These are phyloP conservation scores for Chirona hameri DNA, from an alignment of 2,888 invertebrate genomes.

Conservation along the genomic window DNA sequence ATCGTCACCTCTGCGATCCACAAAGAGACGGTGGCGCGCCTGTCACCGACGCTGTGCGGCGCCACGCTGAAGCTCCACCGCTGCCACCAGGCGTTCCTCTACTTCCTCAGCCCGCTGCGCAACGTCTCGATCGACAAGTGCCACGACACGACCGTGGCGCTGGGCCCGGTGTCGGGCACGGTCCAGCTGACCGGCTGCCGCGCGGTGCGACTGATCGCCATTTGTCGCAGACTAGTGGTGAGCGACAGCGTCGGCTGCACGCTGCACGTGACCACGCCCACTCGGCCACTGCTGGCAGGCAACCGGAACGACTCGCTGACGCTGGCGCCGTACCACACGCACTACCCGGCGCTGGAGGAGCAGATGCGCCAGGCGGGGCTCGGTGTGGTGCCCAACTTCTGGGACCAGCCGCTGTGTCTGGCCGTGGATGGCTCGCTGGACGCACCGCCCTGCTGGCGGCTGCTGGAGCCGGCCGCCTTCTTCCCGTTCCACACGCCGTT, in stretches of 20 bases:
- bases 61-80: conserved; percentile 26
- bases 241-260: conserved; percentile 47
- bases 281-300: conserved; percentile 47
- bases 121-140: conserved; percentile 43
- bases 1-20: conserved; percentile 6
- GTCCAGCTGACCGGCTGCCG: conserved; percentile 48
- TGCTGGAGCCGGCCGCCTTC: conserved; percentile 26
- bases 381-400: conserved; percentile 45
- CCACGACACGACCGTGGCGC: conserved; percentile 47
- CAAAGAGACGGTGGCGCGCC: conserved; percentile 24
- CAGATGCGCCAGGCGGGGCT: conserved; percentile 47
- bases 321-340: conserved; percentile 49
- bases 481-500: conserved; percentile 25
- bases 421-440: conserved; percentile 40
- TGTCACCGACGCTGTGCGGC: conserved; percentile 8
- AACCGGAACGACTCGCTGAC: conserved; percentile 45
- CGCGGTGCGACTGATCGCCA: conserved; percentile 46
- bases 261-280: conserved; percentile 48
- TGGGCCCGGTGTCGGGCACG: conserved; percentile 49
- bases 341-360: conserved; percentile 47
- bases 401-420: conserved; percentile 49
- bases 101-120: conserved; percentile 34
- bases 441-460: conserved; percentile 22
- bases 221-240: conserved; percentile 45
- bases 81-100: conserved; percentile 29